These are phyloP conservation scores for Oncorhynchus masou DNA, from an alignment of 2,113 vertebrate species.

Conservation along the genomic window DNA sequence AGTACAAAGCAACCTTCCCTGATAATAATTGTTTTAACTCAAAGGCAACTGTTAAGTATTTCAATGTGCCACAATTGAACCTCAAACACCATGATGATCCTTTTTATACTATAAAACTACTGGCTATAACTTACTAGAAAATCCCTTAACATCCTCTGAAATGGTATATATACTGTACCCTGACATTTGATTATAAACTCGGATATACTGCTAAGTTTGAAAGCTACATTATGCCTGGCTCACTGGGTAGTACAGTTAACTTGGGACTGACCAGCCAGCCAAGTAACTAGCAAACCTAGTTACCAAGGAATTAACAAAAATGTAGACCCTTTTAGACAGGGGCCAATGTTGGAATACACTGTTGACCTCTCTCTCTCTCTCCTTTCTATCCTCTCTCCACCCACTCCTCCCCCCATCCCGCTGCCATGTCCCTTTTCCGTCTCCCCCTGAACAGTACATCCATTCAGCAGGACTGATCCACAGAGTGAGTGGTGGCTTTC, in stretches of 20 bases:
- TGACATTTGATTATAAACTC: neutral
- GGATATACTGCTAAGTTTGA: neutral
- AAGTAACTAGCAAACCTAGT: conserved; percentile 27
- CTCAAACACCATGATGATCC: neutral
- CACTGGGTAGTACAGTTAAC: neutral
- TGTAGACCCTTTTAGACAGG: conserved; percentile 23
- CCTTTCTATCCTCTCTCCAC: conserved; percentile 8
- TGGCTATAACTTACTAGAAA: neutral
- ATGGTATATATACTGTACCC: neutral
- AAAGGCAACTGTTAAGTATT: too few relatives aligned
- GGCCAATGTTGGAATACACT: conserved; percentile 42
- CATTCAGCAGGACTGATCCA: conserved; percentile 98
- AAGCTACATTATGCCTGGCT: neutral
- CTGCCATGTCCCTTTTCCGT: neutral
- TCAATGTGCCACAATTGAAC: too few relatives aligned
- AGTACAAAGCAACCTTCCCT: conserved; percentile 11
- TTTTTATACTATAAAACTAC: neutral
- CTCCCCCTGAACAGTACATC: conserved; percentile 82
- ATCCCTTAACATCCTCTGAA: neutral
- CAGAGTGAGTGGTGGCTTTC: conserved; percentile 79
- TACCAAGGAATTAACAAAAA: conserved; percentile 20
- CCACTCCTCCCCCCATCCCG: conserved; percentile 3
- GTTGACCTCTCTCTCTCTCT: conserved; percentile 29
- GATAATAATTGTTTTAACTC: neutral
- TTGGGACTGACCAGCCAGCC: neutral